Evolutionary conservation across 1,140 invertebrate species (phyloP), one percentile per base, ranked within the genome.

Genomic region (Philopotamus ludificatus): DNA sequence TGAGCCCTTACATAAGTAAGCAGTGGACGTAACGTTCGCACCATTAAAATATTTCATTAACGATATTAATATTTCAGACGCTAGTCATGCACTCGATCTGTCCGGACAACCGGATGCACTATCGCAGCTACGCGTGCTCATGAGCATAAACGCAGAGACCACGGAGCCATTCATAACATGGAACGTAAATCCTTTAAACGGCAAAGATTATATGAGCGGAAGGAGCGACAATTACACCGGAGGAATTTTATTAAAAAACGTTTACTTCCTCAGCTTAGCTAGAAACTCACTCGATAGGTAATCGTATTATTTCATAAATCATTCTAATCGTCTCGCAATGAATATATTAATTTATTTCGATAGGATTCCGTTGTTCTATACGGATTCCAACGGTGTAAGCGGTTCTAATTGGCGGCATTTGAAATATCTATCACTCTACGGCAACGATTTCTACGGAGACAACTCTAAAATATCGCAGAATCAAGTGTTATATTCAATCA

Each of bases 381-480:
- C 67, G 1, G 21, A 18, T 4, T 72, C 74, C 42, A 49, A n/a
- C 10, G 54, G 67, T 0, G 72, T 70, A 1, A 50, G 65, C 3
- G 1, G 60, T 67, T 8, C 59, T 72, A 0, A 76, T 71, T 9
- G 21, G 51, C 10, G 57, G n/a, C 22, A 62, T 15, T 44, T 79
- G 9, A 73, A 76, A 23, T 81, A 74, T 54, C 26, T 76, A 8
- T 75, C 74, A 0, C 72, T 81, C 1, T 79, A 72, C 47, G 79
- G 78, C 0, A 81, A 79, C 57, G 59, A 70, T 2, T 81, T 81
- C 50, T 49, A 68, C 0, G 62, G 57, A 0, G 45, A 57, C 66
- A 68, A 2, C 9, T 41, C 0, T 34, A 73, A 8, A 66, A 58
- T 1, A n/a, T 16, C n/a, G 10, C 22, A 2, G 9, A 51, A n/a